Conservation (phyloP, 2,113 vertebrate species). For the Pangasianodon hypophthalmus region DNA sequence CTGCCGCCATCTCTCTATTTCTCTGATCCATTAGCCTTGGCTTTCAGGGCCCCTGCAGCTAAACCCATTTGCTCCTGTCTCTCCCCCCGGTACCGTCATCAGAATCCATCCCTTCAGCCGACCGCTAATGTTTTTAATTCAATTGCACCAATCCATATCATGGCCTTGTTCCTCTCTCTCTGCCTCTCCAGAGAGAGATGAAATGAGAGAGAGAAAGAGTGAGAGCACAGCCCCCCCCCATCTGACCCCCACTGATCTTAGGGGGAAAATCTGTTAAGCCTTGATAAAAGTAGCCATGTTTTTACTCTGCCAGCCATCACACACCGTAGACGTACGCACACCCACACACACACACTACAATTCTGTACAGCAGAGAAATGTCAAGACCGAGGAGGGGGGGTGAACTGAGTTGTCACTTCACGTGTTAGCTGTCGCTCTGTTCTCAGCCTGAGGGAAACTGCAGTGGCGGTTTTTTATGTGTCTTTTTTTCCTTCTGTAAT, state of each 20-base stretch:
- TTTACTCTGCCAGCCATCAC: slow-evolving; percentile 26
- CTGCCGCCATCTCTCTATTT: slow-evolving; percentile 63
- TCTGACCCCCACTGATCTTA: slow-evolving; percentile 43
- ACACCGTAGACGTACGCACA: slow-evolving; percentile 30
- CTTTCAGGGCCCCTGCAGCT: slow-evolving; percentile 66
- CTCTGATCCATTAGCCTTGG: slow-evolving; percentile 68
- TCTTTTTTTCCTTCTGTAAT: slow-evolving; percentile 49
- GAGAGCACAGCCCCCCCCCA: not conserved
- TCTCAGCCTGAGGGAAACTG: slow-evolving; percentile 63
- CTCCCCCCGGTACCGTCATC: slow-evolving; percentile 64
- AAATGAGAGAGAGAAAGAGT: slow-evolving; percentile 28
- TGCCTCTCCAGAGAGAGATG: slow-evolving; percentile 37
- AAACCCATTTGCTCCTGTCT: slow-evolving; percentile 67
- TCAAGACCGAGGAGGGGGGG: slow-evolving; percentile 42
- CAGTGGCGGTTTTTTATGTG: slow-evolving; percentile 76
- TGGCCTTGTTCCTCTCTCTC: slow-evolving; percentile 56
- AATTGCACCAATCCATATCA: slow-evolving; percentile 65
- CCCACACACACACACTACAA: slow-evolving; percentile 48
- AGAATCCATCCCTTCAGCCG: slow-evolving; percentile 61
- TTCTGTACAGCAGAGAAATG: slow-evolving; percentile 69
- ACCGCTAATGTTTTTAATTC: slow-evolving; percentile 73
- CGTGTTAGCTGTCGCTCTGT: slow-evolving; percentile 56
- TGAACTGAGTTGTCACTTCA: slow-evolving; percentile 36
- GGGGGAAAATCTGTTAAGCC: slow-evolving; percentile 47
- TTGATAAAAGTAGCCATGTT: slow-evolving; percentile 51